These are phyloP conservation scores for Nymphalis c-album DNA, from an alignment of 2,888 invertebrate species.

Conservation along the genomic window DNA sequence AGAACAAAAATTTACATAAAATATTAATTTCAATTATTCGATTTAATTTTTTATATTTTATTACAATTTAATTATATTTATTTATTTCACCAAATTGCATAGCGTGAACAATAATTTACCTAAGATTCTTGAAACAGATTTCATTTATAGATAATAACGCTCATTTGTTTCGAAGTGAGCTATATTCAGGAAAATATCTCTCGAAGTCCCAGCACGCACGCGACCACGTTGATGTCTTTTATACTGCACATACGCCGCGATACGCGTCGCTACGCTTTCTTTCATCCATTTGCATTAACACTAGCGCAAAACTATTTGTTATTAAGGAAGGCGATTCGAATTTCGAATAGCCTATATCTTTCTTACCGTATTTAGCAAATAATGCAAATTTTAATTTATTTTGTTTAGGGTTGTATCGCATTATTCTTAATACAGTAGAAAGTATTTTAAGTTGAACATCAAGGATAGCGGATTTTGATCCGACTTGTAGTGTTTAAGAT, in stretches of 20 bases:
- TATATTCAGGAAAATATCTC: constrained; percentile 12
- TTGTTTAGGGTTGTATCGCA: neutral
- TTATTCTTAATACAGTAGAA: neutral
- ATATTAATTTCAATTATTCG: too few species aligned
- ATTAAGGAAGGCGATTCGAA: neutral
- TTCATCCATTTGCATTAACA: constrained; percentile 24
- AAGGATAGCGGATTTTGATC: too few species aligned
- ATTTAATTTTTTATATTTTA: too few species aligned
- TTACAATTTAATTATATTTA: too few species aligned
- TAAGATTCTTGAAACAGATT: neutral
- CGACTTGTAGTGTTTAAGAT: too few species aligned
- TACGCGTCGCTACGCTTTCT: constrained; percentile 33
- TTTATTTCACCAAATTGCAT: too few species aligned
- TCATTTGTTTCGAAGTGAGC: neutral
- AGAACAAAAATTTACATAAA: too few species aligned
- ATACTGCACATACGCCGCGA: constrained; percentile 36
- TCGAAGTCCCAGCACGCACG: constrained; percentile 35
- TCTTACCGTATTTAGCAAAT: neutral
- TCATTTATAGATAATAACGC: neutral
- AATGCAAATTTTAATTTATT: neutral
- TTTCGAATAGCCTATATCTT: neutral
- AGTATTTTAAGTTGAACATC: too few species aligned
- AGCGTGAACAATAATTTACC: too few species aligned
- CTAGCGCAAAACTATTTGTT: neutral
- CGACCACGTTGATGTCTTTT: constrained; percentile 64